Percentiles rank a stretch among this genome's conserved stretches.
phyloP scores from a whole-genome alignment of 2,888 invertebrate genomes.

The Anaspis maculata region DNA sequence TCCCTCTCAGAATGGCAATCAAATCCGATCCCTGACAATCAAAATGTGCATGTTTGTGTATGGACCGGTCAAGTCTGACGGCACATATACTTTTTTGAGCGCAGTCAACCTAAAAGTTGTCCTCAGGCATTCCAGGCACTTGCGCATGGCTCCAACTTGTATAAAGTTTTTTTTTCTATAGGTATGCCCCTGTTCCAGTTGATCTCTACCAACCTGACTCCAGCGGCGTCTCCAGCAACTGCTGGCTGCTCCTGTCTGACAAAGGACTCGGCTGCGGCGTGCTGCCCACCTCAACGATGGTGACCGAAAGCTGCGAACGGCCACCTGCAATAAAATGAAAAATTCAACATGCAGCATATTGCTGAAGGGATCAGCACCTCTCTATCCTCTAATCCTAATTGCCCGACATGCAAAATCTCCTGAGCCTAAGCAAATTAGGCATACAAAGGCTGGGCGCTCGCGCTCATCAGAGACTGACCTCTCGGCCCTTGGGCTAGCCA shows the following conservation, averaged over 20 bases:
- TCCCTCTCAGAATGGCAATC: too few species aligned
- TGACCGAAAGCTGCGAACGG: slow-evolving; percentile 39
- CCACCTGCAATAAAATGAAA: slow-evolving; percentile 8
- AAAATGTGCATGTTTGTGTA: too few species aligned
- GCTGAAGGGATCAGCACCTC: too few species aligned
- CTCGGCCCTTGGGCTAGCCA: neutral
- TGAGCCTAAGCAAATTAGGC: too few species aligned
- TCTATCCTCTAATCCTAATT: neutral
- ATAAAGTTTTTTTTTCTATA: neutral
- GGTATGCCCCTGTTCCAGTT: neutral
- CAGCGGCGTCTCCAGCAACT: slow-evolving; percentile 38
- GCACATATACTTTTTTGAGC: too few species aligned
- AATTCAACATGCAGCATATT: too few species aligned
- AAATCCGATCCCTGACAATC: too few species aligned
- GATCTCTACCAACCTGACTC: slow-evolving; percentile 24
- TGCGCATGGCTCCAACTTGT: neutral
- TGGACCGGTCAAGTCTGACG: too few species aligned
- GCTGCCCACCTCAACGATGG: slow-evolving; percentile 41
- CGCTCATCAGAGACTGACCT: neutral
- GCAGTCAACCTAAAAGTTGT: too few species aligned
- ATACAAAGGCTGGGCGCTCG: neutral
- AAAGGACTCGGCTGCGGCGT: slow-evolving; percentile 35
- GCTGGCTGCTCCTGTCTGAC: slow-evolving; percentile 38
- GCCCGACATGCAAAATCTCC: too few species aligned
- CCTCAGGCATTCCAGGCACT: too few species aligned